phyloP scores from a whole-genome alignment of 1,140 invertebrate species.

The Brachionus plicatilis region DNA sequence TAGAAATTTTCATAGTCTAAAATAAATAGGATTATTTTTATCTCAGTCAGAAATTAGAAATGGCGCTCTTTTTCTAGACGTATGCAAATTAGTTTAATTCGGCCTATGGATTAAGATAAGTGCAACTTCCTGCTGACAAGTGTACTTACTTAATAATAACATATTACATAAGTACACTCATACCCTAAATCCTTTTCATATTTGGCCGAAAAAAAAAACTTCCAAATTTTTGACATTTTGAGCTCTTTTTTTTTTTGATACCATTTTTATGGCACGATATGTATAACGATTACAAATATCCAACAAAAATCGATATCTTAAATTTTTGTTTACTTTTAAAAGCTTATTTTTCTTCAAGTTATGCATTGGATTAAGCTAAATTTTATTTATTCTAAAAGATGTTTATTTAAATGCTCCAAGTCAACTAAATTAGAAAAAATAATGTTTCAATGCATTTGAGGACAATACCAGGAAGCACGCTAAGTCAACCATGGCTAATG shows the following conservation, averaged over 20 bases:
- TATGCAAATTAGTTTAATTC: neutral
- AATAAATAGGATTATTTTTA: neutral
- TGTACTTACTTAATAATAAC: neutral
- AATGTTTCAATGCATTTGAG: neutral
- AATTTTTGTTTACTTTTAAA: neutral
- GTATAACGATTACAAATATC: no score
- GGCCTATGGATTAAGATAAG: neutral
- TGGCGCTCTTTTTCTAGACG: neutral
- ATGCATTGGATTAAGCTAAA: neutral
- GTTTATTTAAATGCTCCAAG: neutral
- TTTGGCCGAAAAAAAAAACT: neutral
- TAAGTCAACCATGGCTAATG: neutral
- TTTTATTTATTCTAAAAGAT: neutral
- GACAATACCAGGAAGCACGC: neutral
- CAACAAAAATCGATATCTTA: neutral
- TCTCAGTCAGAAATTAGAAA: neutral
- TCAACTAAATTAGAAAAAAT: neutral
- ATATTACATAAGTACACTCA: neutral
- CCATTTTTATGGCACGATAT: no score
- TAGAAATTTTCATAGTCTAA: neutral
- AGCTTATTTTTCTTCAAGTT: neutral
- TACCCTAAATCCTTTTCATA: neutral
- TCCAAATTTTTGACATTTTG: neutral
- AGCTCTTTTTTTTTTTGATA: neutral
- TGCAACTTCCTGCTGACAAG: neutral